Evolutionary conservation across 2,797 vertebrate genomes (phyloP), one percentile per base, ranked within the genome.

Genomic region (Jordanella pulchra): DNA sequence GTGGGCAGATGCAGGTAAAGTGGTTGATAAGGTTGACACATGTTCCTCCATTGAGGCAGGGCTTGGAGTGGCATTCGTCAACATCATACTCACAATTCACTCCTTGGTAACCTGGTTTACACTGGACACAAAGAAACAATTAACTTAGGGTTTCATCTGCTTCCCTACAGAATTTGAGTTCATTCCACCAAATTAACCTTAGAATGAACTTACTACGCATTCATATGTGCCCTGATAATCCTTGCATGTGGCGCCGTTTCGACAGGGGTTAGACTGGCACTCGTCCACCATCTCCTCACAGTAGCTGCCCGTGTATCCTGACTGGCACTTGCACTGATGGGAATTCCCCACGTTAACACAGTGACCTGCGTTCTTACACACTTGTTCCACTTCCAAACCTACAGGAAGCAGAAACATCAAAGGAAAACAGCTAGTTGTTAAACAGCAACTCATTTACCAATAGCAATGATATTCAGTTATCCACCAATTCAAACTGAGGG

Each of bases 21-120:
- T 87, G 94, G 89, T 97, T 97, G 91, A 97, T 91, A 7, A 96
- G 95, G 92, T 98, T 96, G 70, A 98, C 93, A 35, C 97, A 99
- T 0, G 94, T 98, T 74, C 96, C 97, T 73, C 96, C 95, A 0
- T 98, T 92, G 76, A 93, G 95, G 87, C 97, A 99, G 7, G 96
- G 97, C 75, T 93, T 95, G 0, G 97, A 96, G 84, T 96, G 95
- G 85, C 97, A 99, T 79, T 99, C 97, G 5, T 98, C 93, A 9
- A 99, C 95, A 72, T 97, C 95, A 35, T 97, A 97, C 65, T 99
- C 95, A 0, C 97, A 99, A 89, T 97, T 97, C 79, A 97, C 96
- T 13, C 97, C 97, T 93, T 98, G 97, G 87, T 93, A 99, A 0
- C 97, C 97, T 30, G 94, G 87, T 87, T 96, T 94, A 75, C 97